Evolutionary conservation across 2,113 vertebrate species (phyloP).

Genomic region (Regulus satrapa): DNA sequence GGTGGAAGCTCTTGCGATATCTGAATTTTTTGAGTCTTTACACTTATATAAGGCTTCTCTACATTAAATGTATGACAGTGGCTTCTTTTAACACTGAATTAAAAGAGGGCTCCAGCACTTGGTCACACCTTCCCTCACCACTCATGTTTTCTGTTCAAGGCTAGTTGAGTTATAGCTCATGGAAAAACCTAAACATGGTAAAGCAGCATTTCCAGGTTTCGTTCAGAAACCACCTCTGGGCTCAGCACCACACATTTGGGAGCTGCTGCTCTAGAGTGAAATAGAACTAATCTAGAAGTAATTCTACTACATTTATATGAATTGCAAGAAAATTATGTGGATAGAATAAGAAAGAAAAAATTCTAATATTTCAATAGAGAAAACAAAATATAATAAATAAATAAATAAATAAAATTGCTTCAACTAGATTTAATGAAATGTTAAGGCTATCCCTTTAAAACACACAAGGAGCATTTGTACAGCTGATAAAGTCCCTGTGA

Average conservation of each 20-base stretch:
- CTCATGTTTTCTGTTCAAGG: not conserved
- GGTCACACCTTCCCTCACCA: not conserved
- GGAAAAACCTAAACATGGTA: not conserved
- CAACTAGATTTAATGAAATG: not conserved
- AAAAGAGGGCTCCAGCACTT: not conserved
- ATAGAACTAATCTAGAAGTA: not conserved
- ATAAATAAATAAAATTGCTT: not conserved
- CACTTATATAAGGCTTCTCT: not conserved
- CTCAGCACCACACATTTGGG: not conserved
- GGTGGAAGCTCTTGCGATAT: not conserved
- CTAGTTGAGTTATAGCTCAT: not conserved
- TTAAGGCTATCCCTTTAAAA: conserved; percentile 28
- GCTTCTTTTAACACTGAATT: not conserved
- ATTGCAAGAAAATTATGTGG: not conserved
- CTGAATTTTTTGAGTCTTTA: not conserved
- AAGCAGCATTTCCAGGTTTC: not conserved
- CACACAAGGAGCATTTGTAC: conserved; percentile 20
- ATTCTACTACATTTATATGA: not conserved
- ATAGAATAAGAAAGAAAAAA: fast-evolving
- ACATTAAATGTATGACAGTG: not conserved
- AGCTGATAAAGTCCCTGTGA: conserved; percentile 48
- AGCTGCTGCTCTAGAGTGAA: not conserved
- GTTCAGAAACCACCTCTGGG: not conserved
- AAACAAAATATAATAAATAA: not conserved
- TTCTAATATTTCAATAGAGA: not conserved